Percentiles rank a stretch among this genome's conserved stretches.
phyloP scores from a whole-genome alignment of 2,888 invertebrate genomes.

The Cantharis lateralis region DNA sequence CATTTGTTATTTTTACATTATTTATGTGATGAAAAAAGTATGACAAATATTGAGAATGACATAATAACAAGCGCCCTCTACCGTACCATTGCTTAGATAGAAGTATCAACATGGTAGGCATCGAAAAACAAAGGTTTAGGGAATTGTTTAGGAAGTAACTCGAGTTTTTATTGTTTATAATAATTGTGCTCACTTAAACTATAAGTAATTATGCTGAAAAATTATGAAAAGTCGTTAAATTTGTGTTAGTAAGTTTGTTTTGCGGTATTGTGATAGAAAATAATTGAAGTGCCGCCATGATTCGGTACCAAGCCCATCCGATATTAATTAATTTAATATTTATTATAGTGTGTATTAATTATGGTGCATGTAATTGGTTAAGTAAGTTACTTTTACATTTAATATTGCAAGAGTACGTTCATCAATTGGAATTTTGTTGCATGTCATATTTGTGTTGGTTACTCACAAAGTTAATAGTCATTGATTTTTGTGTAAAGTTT shows the following conservation, averaged over 20 bases:
- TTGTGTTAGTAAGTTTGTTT: not conserved
- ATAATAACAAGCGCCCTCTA: not conserved
- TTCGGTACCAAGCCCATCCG: slow-evolving; percentile 55
- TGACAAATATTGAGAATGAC: not conserved
- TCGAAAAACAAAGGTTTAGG: slow-evolving; percentile 1
- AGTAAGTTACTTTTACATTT: slow-evolving; percentile 43
- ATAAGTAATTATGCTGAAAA: not conserved
- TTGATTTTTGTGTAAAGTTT: not conserved
- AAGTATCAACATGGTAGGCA: not conserved
- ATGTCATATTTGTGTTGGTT: not conserved
- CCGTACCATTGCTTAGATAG: not conserved
- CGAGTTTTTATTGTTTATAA: not conserved
- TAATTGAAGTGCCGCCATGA: slow-evolving; percentile 47
- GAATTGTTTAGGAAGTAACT: not conserved
- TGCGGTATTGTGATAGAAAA: not conserved
- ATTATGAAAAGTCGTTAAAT: not conserved
- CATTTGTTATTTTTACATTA: no score
- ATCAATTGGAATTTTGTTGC: slow-evolving; percentile 5
- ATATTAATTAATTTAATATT: slow-evolving; percentile 46
- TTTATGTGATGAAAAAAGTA: not conserved
- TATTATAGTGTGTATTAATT: slow-evolving; percentile 40
- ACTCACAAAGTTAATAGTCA: not conserved
- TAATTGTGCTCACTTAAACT: not conserved
- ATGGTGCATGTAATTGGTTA: slow-evolving; percentile 45
- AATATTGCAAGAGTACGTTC: not conserved